These are phyloP conservation scores for Montipora capricornis DNA, from an alignment of 64 coral and sea anemone species.

Conservation along the genomic window DNA sequence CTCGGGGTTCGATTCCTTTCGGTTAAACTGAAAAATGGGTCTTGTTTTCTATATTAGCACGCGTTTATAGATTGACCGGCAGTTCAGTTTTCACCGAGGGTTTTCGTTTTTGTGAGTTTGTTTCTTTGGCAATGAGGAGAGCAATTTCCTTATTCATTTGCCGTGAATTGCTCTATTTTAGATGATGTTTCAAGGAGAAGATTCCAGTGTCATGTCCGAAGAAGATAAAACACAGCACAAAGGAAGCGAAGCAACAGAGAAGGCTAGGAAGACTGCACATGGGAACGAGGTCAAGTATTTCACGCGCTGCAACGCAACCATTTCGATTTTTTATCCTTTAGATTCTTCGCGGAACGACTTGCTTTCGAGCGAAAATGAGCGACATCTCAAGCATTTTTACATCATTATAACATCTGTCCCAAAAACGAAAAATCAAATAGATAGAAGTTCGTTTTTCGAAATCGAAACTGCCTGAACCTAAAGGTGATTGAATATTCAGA, in stretches of 20 bases:
- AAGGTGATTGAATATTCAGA: conserved; percentile 52
- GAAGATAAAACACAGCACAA: conserved; percentile 54
- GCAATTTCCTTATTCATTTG: conserved; percentile 19
- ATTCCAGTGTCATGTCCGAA: conserved; percentile 1
- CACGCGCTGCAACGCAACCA: conserved; percentile 31
- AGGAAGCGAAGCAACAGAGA: conserved; percentile 21
- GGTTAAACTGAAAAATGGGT: conserved; percentile 40
- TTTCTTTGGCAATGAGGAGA: conserved; percentile 10
- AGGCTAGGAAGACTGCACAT: conserved; percentile 50
- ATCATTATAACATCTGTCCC: background rate
- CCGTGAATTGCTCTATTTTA: conserved; percentile 9
- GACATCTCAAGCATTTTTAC: background rate
- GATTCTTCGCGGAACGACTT: background rate
- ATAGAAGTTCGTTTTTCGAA: conserved; percentile 32
- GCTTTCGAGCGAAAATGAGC: background rate
- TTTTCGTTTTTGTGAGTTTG: conserved; percentile 35
- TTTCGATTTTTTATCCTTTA: conserved; percentile 29
- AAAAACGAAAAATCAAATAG: background rate
- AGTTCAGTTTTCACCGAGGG: conserved; percentile 51
- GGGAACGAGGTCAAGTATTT: conserved; percentile 64
- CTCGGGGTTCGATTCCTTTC: conserved; percentile 25
- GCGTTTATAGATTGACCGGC: conserved; percentile 16
- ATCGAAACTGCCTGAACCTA: conserved; percentile 29
- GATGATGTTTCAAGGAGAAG: conserved; percentile 35
- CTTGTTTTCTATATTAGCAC: conserved; percentile 62